Percentiles rank a stretch among this genome's conserved stretches.
These are phyloP conservation scores for Calameuta pallipes DNA, from an alignment of 2,888 invertebrate genomes.

Conservation along the genomic window DNA sequence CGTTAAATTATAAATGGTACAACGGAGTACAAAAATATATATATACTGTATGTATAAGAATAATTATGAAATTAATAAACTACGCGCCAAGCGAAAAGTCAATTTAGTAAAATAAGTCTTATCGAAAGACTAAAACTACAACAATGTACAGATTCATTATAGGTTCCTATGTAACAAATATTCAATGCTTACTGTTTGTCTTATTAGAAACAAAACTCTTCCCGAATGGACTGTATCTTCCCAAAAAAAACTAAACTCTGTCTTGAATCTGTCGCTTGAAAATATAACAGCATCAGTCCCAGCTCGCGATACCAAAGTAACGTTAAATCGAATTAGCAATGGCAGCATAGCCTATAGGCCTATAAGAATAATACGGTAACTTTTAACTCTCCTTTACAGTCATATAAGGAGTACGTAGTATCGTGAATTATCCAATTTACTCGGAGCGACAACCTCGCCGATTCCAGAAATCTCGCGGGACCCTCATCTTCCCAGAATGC, in stretches of 20 bases:
- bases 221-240: background rate
- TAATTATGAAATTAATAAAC: background rate
- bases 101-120: background rate
- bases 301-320: background rate
- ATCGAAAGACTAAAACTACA: background rate
- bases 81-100: background rate
- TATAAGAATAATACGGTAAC: background rate
- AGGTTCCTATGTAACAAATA: too few relatives aligned
- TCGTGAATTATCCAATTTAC: conserved; percentile 51
- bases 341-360: conserved; percentile 18
- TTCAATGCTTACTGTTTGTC: background rate
- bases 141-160: background rate
- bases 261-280: background rate
- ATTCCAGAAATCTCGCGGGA: conserved; percentile 51
- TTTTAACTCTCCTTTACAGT: background rate
- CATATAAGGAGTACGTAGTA: background rate
- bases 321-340: conserved; percentile 3
- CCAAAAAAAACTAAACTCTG: too few relatives aligned
- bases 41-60: background rate
- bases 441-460: conserved; percentile 51
- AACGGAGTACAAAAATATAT: background rate
- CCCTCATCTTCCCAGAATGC: conserved; percentile 48
- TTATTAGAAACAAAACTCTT: background rate
- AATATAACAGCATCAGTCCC: background rate
- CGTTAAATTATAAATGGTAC: background rate